Evolutionary conservation across 92 coral and sea anemone species (phyloP), one percentile per base, ranked within the genome.

Genomic region (Phymanthus crucifer): DNA sequence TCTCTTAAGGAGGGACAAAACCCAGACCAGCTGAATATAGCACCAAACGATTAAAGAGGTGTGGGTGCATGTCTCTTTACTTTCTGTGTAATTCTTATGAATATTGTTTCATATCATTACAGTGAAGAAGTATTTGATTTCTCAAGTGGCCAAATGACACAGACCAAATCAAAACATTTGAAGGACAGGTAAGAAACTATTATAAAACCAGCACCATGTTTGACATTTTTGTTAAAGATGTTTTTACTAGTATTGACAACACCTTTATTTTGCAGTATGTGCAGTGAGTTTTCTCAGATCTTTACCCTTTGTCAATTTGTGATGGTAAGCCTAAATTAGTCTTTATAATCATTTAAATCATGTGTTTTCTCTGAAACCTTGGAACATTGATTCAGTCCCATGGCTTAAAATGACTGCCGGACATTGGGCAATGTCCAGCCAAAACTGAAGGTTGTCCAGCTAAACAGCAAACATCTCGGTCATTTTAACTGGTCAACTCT

Each of bases 101-200:
- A n/a, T n/a, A n/a, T n/a, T n/a, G n/a, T n/a, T n/a, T n/a, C n/a
- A n/a, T n/a, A n/a, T n/a, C 52, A 46, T 54, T 77, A 32, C 68
- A 95, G 99, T 81, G 99, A 95, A 81, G 99, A 95, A 86, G 99
- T 95, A 40, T 95, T 95, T 93, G 99, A 95, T 74, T 95, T 95
- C 79, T 95, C 99, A 71, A 95, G 99, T 95, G 99, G 99, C n/a
- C 99, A 95, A 76, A 89, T 95, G 94, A 95, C 99, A 4, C 99
- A 95, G 58, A 84, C 95, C 32, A 95, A 95, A 86, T 97, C 99
- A n/a, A 95, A 93, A 71, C 97, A 95, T 82, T 85, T 95, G 71
- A 95, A 95, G 71, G 99, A 95, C 90, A 93, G 95, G 97, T 92
- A 46, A 35, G 86, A 13, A 31, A 0, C 26, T 37, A 56, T 52